A percentile compares a stretch with the other conserved stretches of the same genome.
These are phyloP conservation scores for Idaea dimidiata DNA, from an alignment of 2,888 invertebrate genomes.

Conservation along the genomic window DNA sequence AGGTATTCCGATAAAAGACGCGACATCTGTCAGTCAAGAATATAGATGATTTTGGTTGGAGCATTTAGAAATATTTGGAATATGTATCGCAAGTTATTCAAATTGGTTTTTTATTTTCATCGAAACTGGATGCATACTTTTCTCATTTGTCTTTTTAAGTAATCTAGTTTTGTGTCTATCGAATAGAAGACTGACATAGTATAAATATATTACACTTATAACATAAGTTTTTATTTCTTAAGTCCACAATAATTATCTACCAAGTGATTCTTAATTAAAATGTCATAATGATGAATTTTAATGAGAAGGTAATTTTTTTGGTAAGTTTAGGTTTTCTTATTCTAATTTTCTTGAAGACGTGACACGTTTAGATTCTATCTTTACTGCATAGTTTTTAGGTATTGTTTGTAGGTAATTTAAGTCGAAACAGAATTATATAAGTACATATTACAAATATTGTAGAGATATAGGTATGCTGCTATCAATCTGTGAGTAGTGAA, in stretches of 20 bases:
- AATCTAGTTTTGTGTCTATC: too few relatives aligned
- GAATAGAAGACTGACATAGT: too few relatives aligned
- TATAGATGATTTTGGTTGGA: not conserved
- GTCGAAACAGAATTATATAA: not conserved
- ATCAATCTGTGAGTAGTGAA: too few relatives aligned
- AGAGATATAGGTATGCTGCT: too few relatives aligned
- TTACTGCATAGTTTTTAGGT: not conserved
- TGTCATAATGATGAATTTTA: not conserved
- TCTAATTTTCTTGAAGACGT: not conserved
- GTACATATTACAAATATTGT: too few relatives aligned
- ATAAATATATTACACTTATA: not conserved
- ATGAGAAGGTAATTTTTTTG: not conserved
- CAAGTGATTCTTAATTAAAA: not conserved
- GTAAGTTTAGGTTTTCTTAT: not conserved
- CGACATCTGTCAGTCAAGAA: not conserved
- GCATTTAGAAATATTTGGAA: not conserved
- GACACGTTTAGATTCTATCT: not conserved
- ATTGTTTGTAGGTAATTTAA: not conserved
- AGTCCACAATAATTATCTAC: not conserved
- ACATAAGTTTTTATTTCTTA: not conserved
- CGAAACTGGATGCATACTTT: too few relatives aligned
- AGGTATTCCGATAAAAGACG: not conserved
- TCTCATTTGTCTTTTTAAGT: too few relatives aligned
- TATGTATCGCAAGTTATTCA: too few relatives aligned
- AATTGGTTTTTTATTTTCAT: too few relatives aligned